These are phyloP conservation scores for Hetaerina titia DNA, from an alignment of 2,888 invertebrate genomes.

Conservation along the genomic window DNA sequence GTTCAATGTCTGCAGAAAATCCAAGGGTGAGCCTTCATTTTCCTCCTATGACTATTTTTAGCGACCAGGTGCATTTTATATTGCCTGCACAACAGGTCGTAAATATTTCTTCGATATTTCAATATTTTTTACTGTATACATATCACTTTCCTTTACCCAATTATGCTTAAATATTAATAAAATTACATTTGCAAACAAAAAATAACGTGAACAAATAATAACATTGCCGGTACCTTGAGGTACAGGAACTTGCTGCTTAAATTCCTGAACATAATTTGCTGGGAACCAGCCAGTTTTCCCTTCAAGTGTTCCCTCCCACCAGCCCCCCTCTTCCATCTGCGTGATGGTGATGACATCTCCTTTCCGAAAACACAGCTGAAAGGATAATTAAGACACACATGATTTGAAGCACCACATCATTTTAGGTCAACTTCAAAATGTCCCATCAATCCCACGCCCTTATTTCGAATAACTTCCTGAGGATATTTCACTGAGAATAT, in stretches of 20 bases:
- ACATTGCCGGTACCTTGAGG: conserved; percentile 77
- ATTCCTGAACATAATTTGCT: conserved; percentile 96
- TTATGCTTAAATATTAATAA: too few relatives aligned
- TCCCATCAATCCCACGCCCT: not conserved
- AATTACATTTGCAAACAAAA: too few relatives aligned
- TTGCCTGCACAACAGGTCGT: too few relatives aligned
- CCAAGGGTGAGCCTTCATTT: too few relatives aligned
- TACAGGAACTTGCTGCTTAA: conserved; percentile 78
- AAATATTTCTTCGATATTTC: too few relatives aligned
- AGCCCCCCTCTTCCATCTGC: conserved; percentile 97
- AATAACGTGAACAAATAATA: not conserved
- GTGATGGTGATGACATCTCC: conserved; percentile 98
- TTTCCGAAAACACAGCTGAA: conserved; percentile 93
- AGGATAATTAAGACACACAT: conserved; percentile 71
- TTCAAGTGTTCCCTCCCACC: conserved; percentile 99
- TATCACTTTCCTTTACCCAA: too few relatives aligned
- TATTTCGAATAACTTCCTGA: not conserved
- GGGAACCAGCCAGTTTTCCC: conserved; percentile 99
- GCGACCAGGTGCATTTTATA: too few relatives aligned
- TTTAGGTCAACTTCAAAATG: too few relatives aligned
- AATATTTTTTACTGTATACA: too few relatives aligned
- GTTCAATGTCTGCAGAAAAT: too few relatives aligned
- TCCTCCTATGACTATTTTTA: too few relatives aligned
- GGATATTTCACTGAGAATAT: not conserved
- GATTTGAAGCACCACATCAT: too few relatives aligned